Percentiles rank a stretch among this genome's conserved stretches.
Evolutionary conservation across 1,140 invertebrate genomes (phyloP).

Genomic region (Hylaeus anthracinus): DNA sequence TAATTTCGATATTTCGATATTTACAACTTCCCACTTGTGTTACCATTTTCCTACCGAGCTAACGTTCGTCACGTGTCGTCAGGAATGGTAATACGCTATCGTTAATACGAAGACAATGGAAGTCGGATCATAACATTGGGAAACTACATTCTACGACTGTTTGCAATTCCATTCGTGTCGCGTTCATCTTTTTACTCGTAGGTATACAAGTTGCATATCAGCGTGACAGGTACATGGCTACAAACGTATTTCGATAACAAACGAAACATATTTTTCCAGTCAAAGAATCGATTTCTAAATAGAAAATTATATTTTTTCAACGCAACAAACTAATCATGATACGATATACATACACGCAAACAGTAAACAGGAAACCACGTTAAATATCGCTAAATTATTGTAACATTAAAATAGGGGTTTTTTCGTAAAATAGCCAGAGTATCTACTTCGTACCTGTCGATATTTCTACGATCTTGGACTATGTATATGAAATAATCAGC

Average conservation of each 20-base stretch:
- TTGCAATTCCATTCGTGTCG: neutral
- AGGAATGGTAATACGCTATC: neutral
- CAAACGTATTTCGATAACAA: slow-evolving; percentile 2
- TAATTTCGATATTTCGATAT: slow-evolving; percentile 3
- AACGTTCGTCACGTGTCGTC: neutral
- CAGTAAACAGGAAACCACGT: neutral
- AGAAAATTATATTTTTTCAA: slow-evolving; percentile 25
- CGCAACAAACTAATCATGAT: neutral
- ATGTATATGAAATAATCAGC: neutral
- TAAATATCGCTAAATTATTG: neutral
- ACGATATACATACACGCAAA: neutral
- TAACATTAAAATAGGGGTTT: neutral
- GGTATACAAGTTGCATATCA: neutral
- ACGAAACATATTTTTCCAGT: slow-evolving; percentile 4
- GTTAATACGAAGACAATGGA: slow-evolving; percentile 9
- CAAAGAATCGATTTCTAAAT: slow-evolving; percentile 21
- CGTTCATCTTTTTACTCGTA: neutral
- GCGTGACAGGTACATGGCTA: neutral
- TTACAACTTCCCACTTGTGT: neutral
- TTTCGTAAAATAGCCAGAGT: neutral
- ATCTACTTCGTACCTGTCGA: slow-evolving; percentile 17
- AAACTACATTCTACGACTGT: slow-evolving; percentile 3
- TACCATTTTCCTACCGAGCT: neutral
- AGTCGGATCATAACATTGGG: neutral
- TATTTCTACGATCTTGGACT: neutral